These are phyloP conservation scores for Chrysochloris asiatica DNA, from an alignment of 2,113 vertebrate genomes.

Conservation along the genomic window DNA sequence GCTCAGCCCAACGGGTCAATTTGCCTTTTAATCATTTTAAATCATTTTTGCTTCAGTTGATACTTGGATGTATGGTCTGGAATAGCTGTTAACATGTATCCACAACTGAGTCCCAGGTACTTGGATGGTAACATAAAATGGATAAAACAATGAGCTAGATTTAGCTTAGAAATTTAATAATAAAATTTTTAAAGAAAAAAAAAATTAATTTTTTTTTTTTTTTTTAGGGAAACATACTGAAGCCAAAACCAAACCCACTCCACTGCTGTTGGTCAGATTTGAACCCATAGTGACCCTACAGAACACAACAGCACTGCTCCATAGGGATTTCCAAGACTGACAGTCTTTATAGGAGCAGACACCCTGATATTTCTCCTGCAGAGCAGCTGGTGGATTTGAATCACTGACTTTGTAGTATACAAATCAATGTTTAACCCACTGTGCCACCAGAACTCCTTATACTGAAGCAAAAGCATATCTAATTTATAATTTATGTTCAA, in stretches of 20 bases:
- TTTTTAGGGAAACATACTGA: not conserved
- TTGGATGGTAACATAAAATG: not conserved
- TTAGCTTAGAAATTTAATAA: not conserved
- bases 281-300: too few relatives aligned
- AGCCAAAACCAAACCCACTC: not conserved
- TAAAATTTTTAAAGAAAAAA: not conserved
- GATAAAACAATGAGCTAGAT: not conserved
- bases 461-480: not conserved
- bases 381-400: too few relatives aligned
- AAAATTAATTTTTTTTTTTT: too few relatives aligned
- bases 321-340: too few relatives aligned
- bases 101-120: not conserved
- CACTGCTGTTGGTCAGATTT: too few relatives aligned
- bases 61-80: not conserved
- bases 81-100: not conserved
- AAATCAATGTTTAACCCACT: too few relatives aligned
- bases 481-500: not conserved
- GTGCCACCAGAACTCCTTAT: too few relatives aligned
- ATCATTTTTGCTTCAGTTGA: not conserved
- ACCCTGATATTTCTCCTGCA: too few relatives aligned
- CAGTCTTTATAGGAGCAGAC: too few relatives aligned
- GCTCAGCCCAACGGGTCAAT: not conserved
- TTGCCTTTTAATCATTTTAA: conserved; percentile 11
- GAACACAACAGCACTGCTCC: too few relatives aligned
- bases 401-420: too few relatives aligned